Evolutionary conservation across 2,888 invertebrate genomes (phyloP), one percentile per base, ranked within the genome.

Genomic region (Orthosia incerta): DNA sequence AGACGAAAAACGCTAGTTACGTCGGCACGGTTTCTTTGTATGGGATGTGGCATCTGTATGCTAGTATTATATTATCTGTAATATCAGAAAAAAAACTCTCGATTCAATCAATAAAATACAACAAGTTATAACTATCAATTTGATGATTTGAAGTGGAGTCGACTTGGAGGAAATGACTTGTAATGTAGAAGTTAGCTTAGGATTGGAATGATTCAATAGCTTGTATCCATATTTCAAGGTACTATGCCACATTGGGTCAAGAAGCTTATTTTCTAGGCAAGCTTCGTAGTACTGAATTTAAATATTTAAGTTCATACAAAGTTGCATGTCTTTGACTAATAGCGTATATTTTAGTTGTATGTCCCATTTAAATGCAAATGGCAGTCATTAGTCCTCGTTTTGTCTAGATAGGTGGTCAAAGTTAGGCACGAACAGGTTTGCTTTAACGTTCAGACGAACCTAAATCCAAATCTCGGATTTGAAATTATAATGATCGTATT

Each of bases 351-450:
- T 85, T 76, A 79, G 76, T 81, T 83, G 63, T 74, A 76, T 82
- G 83, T 76, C 78, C 77, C 81, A 88, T 89, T 88, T 84, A 71
- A 83, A 87, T 88, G 87, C 80, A 87, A 89, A 90, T 90, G 76
- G 64, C 74, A 66, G 83, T 84, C 82, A 89, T 89, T 88, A 88
- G 57, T 61, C 39, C 71, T 59, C 69, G 66, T 82, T 80, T 78
- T 74, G 76, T 73, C 46, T 20, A 18, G 63, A 62, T 71, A 68
- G 64, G 51, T 69, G 65, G 62, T 51, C 64, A 31, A 66, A 71
- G 72, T 72, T 66, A 70, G 45, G 16, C 31, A 60, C 11, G 13
- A 60, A 53, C 53, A 18, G 57, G 66, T 69, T 66, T 63, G 12
- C 56, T 48, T 67, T 56, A 60, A 46, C 15, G 57, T 60, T 56